A percentile compares a stretch with the other conserved stretches of the same genome.
Evolutionary conservation across 2,797 vertebrate genomes (phyloP).

Genomic region (Okamejei kenojei): DNA sequence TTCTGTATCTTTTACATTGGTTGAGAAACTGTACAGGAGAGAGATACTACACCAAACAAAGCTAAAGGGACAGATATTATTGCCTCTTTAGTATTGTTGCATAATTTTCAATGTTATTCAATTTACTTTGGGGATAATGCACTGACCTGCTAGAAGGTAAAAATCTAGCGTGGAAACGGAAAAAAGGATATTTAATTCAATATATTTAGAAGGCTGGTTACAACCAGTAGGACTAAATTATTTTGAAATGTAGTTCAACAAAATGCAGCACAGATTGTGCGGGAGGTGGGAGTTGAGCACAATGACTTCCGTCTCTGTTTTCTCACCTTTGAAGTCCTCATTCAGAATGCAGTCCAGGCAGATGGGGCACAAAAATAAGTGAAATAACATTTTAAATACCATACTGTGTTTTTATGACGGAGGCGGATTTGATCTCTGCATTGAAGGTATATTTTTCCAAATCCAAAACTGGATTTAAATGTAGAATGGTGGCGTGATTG

Average conservation of each 20-base stretch:
- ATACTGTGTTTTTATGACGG: not conserved
- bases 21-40: not conserved
- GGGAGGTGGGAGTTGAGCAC: not conserved
- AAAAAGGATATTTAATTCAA: not conserved
- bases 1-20: not conserved
- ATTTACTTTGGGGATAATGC: not conserved
- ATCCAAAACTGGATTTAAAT: not conserved
- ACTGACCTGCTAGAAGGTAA: not conserved
- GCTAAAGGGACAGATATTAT: not conserved
- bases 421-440: not conserved
- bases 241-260: conserved; percentile 14
- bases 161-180: not conserved
- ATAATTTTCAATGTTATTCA: not conserved
- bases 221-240: not conserved
- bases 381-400: not conserved
- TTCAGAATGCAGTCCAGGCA: conserved; percentile 16
- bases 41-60: not conserved
- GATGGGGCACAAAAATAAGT: conserved; percentile 1
- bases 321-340: not conserved
- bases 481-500: not conserved
- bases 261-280: conserved; percentile 11
- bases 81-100: not conserved
- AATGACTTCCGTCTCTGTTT: not conserved
- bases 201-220: not conserved
- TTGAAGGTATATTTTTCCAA: not conserved